Evolutionary conservation across 2,888 invertebrate genomes (phyloP).

Genomic region (Ypsolopha scabrella): DNA sequence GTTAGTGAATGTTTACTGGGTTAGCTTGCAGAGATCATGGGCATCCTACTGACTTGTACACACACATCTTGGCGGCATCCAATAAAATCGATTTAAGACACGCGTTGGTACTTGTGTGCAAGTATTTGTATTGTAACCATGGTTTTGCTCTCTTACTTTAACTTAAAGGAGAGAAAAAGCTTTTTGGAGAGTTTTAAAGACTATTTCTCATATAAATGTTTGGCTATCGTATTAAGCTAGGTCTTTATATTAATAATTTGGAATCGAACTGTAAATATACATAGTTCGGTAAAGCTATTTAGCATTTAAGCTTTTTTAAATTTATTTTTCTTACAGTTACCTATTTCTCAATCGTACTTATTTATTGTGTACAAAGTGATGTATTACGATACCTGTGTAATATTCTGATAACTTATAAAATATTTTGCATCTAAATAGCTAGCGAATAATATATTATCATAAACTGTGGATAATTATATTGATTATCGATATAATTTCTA

Average conservation of each 20-base stretch:
- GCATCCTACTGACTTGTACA: neutral
- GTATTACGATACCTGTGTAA: neutral
- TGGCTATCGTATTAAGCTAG: conserved; percentile 10
- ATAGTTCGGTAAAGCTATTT: neutral
- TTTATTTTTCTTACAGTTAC: neutral
- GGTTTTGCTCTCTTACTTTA: neutral
- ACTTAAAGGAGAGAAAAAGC: conserved; percentile 12
- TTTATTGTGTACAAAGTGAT: neutral
- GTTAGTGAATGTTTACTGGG: too few species aligned
- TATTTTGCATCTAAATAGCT: conserved; percentile 1
- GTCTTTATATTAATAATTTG: neutral
- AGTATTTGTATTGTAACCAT: neutral
- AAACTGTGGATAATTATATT: too few species aligned
- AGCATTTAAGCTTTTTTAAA: neutral
- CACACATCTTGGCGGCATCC: neutral
- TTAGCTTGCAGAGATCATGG: neutral
- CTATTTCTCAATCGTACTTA: neutral
- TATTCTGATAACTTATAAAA: neutral
- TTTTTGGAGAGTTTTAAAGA: conserved; percentile 26
- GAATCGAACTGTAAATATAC: neutral
- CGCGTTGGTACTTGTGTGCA: neutral
- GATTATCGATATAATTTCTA: too few species aligned
- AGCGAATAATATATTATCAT: neutral
- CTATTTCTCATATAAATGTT: conserved; percentile 11
- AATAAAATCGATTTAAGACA: neutral